These are phyloP conservation scores for Hypomecis atomaria DNA, from an alignment of 2,888 invertebrate species.

Conservation along the genomic window DNA sequence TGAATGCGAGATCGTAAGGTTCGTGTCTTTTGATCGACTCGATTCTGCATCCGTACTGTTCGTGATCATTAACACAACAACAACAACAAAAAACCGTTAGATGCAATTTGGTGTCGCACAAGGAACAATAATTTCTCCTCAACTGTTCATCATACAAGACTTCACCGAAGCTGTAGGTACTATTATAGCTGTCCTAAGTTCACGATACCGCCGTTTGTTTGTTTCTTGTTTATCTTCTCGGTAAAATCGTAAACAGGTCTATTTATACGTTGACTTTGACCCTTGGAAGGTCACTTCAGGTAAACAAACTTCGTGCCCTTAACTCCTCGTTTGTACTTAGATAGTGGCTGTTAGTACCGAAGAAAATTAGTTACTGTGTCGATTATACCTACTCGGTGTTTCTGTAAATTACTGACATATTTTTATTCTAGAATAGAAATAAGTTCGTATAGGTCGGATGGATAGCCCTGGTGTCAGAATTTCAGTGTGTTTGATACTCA, in stretches of 20 bases:
- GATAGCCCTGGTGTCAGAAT: too few relatives aligned
- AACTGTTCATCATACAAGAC: background rate
- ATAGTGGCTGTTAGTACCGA: background rate
- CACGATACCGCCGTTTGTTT: background rate
- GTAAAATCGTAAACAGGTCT: slow-evolving; percentile 11
- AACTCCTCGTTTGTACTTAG: background rate
- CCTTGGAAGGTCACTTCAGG: slow-evolving; percentile 21
- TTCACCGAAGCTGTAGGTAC: background rate
- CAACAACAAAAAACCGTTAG: too few relatives aligned
- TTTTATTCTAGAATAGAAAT: background rate
- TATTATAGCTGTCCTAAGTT: slow-evolving; percentile 3
- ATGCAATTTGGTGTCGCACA: too few relatives aligned
- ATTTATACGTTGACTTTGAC: slow-evolving; percentile 15
- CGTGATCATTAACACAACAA: too few relatives aligned
- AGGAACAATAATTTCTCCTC: too few relatives aligned
- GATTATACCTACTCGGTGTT: too few relatives aligned
- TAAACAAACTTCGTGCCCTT: slow-evolving; percentile 22
- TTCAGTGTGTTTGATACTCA: too few relatives aligned
- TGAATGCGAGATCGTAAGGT: too few relatives aligned
- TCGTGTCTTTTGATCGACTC: too few relatives aligned
- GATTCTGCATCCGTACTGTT: too few relatives aligned
- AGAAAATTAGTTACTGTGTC: background rate
- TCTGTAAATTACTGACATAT: background rate
- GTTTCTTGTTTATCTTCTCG: slow-evolving; percentile 1
- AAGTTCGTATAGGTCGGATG: too few relatives aligned